Evolutionary conservation across 2,888 invertebrate genomes (phyloP), one percentile per base, ranked within the genome.

Genomic region (Polyommatus icarus): DNA sequence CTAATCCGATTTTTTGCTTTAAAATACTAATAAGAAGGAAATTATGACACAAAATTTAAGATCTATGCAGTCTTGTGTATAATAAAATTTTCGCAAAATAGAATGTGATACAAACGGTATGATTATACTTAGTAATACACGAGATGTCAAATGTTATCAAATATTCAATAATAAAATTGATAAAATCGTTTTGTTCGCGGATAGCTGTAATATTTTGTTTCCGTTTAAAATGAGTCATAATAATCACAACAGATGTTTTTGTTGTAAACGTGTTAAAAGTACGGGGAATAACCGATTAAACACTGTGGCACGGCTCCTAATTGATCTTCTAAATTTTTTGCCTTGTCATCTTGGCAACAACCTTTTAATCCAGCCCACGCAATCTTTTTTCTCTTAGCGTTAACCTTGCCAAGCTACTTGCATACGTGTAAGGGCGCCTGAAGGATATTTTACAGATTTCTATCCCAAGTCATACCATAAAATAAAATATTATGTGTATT

Each of bases 51-150:
- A 24, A 61, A 61, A 24, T 61, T 61, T 61, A 24, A 24, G 61
- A 61, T 61, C 61, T 12, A 24, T 61, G 12, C 61, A 61, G 20
- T 61, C 12, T 61, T 61, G 20, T 61, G 24, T 24, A 10, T 61
- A 61, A 12, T 61, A 61, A 24, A 61, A 10, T 61, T 12, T 4
- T 24, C 24, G 12, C 24, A 10, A 59, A 61, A 24, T 61, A 61
- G 24, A 20, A 20, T 61, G 24, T 61, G 24, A 24, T 24, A 61
- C 24, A 76, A 72, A 61, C 57, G 59, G 40, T 77, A 73, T 40
- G 76, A 76, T 79, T 40, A 24, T 54, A n/a, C n/a, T n/a, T n/a
- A 67, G 76, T 78, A 71, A 78, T 32, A 57, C 24, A n/a, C 24
- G 5, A 20, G 73, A 75, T 75, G 61, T 61, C 61, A 24, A 24